These are phyloP conservation scores for Acrocephalus kingi DNA, from an alignment of 2,113 vertebrate species.

Conservation along the genomic window DNA sequence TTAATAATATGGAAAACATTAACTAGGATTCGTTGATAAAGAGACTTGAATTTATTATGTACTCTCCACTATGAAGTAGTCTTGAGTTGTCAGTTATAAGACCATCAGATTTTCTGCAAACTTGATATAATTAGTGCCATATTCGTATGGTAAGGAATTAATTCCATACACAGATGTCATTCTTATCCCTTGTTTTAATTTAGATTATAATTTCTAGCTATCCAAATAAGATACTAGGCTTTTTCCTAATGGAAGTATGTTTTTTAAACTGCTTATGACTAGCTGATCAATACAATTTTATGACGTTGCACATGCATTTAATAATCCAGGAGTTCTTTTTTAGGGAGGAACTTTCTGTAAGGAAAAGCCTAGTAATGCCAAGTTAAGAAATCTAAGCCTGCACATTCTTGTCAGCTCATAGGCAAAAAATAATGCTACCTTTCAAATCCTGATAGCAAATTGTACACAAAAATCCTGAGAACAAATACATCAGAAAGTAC, in stretches of 20 bases:
- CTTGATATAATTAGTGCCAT: not conserved
- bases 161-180: not conserved
- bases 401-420: not conserved
- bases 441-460: not conserved
- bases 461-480: not conserved
- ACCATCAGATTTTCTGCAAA: not conserved
- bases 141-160: not conserved
- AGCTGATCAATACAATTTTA: not conserved
- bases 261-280: not conserved
- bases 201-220: not conserved
- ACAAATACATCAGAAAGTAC: not conserved
- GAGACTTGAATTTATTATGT: not conserved
- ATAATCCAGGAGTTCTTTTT: not conserved
- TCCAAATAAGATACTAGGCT: not conserved
- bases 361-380: not conserved
- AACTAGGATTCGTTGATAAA: not conserved
- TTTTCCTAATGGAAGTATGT: not conserved
- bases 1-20: not conserved
- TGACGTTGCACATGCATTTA: not conserved
- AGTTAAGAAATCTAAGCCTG: not conserved
- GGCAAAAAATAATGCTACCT: not conserved
- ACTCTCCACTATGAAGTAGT: not conserved
- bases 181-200: not conserved
- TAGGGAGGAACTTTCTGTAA: not conserved
- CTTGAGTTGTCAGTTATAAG: not conserved